Evolutionary conservation across 2,888 invertebrate species (phyloP).

Genomic region (Heliconius aoede): DNA sequence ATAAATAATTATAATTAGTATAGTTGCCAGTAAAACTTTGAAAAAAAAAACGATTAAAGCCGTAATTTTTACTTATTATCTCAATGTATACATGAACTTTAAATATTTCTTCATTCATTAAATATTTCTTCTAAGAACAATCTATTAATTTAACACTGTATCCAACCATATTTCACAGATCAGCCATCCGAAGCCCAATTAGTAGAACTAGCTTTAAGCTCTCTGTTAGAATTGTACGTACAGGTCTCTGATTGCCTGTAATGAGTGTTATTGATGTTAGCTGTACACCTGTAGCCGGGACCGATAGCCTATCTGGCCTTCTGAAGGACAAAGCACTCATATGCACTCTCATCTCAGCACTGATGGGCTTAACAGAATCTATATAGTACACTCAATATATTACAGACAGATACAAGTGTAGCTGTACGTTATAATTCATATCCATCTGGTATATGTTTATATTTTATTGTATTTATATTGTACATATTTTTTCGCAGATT

Average conservation of each 20-base stretch:
- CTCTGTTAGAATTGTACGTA: background rate
- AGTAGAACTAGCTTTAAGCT: background rate
- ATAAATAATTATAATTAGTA: too few relatives aligned
- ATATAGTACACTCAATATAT: background rate
- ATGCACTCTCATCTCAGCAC: background rate
- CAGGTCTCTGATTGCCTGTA: constrained; percentile 16
- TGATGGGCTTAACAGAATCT: background rate
- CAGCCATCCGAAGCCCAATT: background rate
- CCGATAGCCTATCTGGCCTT: background rate
- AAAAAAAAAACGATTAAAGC: too few relatives aligned
- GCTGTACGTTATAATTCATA: background rate
- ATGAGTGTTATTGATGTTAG: constrained; percentile 18
- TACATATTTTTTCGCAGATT: too few relatives aligned
- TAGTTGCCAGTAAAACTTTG: too few relatives aligned
- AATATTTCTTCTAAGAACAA: background rate
- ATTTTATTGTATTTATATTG: too few relatives aligned
- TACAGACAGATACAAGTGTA: background rate
- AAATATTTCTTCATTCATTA: too few relatives aligned
- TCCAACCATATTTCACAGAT: background rate
- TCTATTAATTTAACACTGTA: background rate
- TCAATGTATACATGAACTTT: too few relatives aligned
- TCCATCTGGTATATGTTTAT: too few relatives aligned
- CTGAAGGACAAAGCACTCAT: background rate
- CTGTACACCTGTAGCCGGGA: background rate
- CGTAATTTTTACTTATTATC: too few relatives aligned